Conservation (phyloP, 2,888 invertebrate genomes). For the Crematogaster levior region DNA sequence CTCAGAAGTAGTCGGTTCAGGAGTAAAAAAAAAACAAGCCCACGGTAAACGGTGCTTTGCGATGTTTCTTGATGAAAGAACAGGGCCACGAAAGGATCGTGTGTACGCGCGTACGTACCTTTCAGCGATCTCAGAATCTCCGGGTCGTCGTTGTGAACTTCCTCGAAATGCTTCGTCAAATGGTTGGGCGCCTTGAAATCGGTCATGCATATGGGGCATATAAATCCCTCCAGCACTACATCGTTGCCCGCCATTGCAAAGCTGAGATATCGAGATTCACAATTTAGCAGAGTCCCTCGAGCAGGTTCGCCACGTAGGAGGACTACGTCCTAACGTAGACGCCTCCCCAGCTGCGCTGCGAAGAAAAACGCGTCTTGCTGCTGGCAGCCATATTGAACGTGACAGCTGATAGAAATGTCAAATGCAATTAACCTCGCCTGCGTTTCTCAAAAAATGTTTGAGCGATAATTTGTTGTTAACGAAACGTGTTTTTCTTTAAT, state of each 20-base stretch:
- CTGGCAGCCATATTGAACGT: slow-evolving; percentile 68
- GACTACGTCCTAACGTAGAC: slow-evolving; percentile 53
- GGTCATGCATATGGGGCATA: slow-evolving; percentile 97
- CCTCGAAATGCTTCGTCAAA: slow-evolving; percentile 95
- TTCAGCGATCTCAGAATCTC: slow-evolving; percentile 93
- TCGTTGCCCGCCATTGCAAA: slow-evolving; percentile 85
- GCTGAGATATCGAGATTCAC: not conserved
- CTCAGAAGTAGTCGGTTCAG: too few species aligned
- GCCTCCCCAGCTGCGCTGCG: slow-evolving; percentile 48
- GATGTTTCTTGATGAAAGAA: too few species aligned
- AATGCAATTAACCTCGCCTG: not conserved
- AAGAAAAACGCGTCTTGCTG: slow-evolving; percentile 48
- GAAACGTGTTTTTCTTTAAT: too few species aligned
- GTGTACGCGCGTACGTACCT: too few species aligned
- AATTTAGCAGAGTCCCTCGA: not conserved
- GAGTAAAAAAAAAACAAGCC: too few species aligned
- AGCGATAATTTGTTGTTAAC: too few species aligned
- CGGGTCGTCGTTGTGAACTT: slow-evolving; percentile 94
- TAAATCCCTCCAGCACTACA: slow-evolving; percentile 95
- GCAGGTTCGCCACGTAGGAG: not conserved
- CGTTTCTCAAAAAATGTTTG: too few species aligned
- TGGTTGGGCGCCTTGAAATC: slow-evolving; percentile 94
- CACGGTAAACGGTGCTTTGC: too few species aligned
- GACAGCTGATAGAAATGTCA: slow-evolving; percentile 71
- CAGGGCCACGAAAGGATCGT: too few species aligned